Conservation (phyloP, 1,140 invertebrate genomes). For the Drosophila suzukii region DNA sequence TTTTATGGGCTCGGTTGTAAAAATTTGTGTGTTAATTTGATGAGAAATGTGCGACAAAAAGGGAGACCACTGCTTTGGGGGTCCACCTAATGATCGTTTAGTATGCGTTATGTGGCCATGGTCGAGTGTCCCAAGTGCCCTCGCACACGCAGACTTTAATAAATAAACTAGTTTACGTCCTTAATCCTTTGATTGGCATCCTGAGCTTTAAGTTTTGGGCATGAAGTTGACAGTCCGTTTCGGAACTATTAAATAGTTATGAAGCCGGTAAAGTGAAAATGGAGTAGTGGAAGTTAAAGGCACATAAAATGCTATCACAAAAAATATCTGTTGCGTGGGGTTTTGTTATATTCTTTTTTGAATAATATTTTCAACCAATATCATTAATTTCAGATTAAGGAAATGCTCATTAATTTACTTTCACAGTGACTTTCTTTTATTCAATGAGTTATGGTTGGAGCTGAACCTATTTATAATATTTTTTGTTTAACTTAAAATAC, state of each 20-base stretch:
- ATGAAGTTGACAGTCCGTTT: constrained; percentile 21
- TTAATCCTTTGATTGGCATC: constrained; percentile 39
- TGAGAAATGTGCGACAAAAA: constrained; percentile 73
- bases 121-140: constrained; percentile 42
- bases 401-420: not conserved
- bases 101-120: constrained; percentile 56
- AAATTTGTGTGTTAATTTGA: constrained; percentile 80
- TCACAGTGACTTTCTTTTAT: not conserved
- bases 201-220: constrained; percentile 6
- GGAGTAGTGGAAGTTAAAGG: not conserved
- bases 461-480: not conserved
- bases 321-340: not conserved
- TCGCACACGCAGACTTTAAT: constrained; percentile 41
- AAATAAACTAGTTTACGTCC: constrained; percentile 43
- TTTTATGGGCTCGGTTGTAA: constrained; percentile 74
- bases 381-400: not conserved
- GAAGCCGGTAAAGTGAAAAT: not conserved
- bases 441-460: not conserved
- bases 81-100: constrained; percentile 65
- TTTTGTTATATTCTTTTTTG: not conserved
- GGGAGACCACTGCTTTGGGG: constrained; percentile 6
- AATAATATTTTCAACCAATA: not conserved
- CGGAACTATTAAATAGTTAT: constrained; percentile 24
- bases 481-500: not conserved
- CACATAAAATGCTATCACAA: not conserved